Percentiles rank a stretch among this genome's conserved stretches.
Conservation (phyloP, 2,888 invertebrate species). For the Strigamia maritima region DNA sequence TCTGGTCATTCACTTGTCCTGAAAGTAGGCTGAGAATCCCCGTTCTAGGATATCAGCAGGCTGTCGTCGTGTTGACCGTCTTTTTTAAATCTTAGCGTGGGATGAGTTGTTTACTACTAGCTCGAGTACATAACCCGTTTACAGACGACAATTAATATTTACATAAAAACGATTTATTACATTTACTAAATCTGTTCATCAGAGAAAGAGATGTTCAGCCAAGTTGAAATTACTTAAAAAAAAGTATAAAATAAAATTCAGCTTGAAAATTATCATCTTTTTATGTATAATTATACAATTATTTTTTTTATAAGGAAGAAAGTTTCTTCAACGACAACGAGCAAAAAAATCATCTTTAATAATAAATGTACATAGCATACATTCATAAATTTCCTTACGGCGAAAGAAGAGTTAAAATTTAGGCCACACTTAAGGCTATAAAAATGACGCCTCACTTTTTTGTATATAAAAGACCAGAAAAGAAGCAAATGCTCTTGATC, state of each 20-base stretch:
- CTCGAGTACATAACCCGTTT: not conserved
- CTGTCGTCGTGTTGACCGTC: not conserved
- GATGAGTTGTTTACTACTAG: not conserved
- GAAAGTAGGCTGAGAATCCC: not conserved
- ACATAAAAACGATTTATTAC: not conserved
- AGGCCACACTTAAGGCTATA: conserved; percentile 9
- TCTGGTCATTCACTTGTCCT: not conserved
- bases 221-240: too few relatives aligned
- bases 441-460: not conserved
- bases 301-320: not conserved
- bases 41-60: not conserved
- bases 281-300: not conserved
- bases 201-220: too few relatives aligned
- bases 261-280: too few relatives aligned
- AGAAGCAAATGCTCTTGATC: not conserved
- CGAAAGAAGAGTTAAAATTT: not conserved
- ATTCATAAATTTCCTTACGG: conserved; percentile 8
- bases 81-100: not conserved
- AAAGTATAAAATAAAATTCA: too few relatives aligned
- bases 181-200: too few relatives aligned
- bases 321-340: not conserved
- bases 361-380: not conserved
- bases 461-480: not conserved
- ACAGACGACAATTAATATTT: not conserved
- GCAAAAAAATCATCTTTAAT: not conserved